Evolutionary conservation across 2,113 vertebrate species (phyloP), one percentile per base, ranked within the genome.

Genomic region (Erythrolamprus reginae): DNA sequence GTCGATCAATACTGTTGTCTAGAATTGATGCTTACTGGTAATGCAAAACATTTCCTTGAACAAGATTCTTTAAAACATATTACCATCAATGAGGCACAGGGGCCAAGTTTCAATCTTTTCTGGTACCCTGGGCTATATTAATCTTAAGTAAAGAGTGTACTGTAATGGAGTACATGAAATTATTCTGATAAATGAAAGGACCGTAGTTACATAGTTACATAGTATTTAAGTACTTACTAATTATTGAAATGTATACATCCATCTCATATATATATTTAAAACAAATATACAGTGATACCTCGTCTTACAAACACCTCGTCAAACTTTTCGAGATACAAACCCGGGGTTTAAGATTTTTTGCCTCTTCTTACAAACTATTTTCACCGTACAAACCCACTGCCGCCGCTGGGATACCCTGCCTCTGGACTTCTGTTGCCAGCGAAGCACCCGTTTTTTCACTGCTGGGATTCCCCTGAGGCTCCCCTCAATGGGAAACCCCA

Each of bases 11-110:
- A 92, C 61, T 42, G 38, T 86, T 90, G 61, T 82, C 61, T 91
- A 86, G 47, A 87, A 55, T 23, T 89, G 58, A 84, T 88, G 83
- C 50, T 86, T 92, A 47, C 92, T 89, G 86, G 92, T 86, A 92
- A 92, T 90, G 56, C 53, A 92, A 92, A 92, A 87, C 77, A 92
- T 50, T 91, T 90, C 89, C 92, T 84, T 84, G 88, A 93, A 93
- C 47, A 88, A 87, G 12, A 45, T 77, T 61, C 82, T 55, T 90
- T 91, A 92, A 93, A 92, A 86, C 52, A 55, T 48, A 87, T 87
- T 70, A 85, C 48, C 42, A 77, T 77, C 88, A 84, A 50, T 90
- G 86, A 93, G 89, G 85, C 33, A 88, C 48, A 61, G 53, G 82
- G 82, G 48, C 7, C 77, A 88, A 86, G 85, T 92, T 92, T 89